phyloP scores from a whole-genome alignment of 2,888 invertebrate species.

The Erebia ligea region DNA sequence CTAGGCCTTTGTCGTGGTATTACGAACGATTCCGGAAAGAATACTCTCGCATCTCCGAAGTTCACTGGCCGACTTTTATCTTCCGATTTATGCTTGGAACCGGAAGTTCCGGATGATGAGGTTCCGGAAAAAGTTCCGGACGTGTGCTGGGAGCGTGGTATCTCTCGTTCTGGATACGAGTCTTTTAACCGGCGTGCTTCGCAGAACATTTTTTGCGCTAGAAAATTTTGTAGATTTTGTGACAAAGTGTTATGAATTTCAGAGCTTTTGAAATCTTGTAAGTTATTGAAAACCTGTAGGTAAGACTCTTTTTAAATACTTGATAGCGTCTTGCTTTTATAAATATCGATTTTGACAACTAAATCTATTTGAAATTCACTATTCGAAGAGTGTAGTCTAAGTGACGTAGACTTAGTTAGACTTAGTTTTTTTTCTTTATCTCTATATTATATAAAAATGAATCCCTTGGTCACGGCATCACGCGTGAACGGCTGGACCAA shows the following conservation, averaged over 20 bases:
- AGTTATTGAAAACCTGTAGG: background rate
- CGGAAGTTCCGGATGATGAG: slow-evolving; percentile 78
- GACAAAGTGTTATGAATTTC: background rate
- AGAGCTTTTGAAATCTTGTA: background rate
- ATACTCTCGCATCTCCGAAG: slow-evolving; percentile 75
- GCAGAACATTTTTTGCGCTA: slow-evolving; percentile 74
- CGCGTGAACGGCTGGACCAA: too few species aligned
- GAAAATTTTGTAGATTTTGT: slow-evolving; percentile 19
- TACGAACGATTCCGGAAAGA: slow-evolving; percentile 80
- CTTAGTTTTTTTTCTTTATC: too few species aligned
- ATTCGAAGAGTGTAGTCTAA: too few species aligned
- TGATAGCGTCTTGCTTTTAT: too few species aligned
- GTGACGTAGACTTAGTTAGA: too few species aligned
- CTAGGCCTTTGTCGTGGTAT: slow-evolving; percentile 72
- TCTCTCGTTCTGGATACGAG: slow-evolving; percentile 62
- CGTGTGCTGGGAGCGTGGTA: slow-evolving; percentile 65
- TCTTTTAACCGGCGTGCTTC: slow-evolving; percentile 68
- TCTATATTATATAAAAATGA: too few species aligned
- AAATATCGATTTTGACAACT: too few species aligned
- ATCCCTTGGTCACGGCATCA: too few species aligned
- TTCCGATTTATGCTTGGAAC: slow-evolving; percentile 69
- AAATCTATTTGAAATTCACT: too few species aligned
- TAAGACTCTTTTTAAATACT: too few species aligned
- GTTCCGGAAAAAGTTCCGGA: slow-evolving; percentile 75
- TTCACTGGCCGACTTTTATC: slow-evolving; percentile 68